These are phyloP conservation scores for Coenonympha arcania DNA, from an alignment of 2,888 invertebrate species.

Conservation along the genomic window DNA sequence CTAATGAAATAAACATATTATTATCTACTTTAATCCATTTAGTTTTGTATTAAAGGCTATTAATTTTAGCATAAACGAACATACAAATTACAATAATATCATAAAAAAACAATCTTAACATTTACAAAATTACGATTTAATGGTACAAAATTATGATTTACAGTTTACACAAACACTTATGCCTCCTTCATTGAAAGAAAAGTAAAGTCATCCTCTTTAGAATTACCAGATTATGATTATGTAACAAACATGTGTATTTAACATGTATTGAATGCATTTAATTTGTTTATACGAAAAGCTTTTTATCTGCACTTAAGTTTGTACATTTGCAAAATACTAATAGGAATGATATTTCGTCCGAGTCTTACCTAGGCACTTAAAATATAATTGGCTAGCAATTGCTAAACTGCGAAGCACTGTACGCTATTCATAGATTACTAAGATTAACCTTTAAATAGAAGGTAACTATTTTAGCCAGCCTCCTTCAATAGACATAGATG, in stretches of 20 bases:
- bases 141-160: neutral
- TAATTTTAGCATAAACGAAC: no score
- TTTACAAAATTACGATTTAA: neutral
- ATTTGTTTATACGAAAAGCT: neutral
- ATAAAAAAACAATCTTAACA: neutral
- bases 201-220: neutral
- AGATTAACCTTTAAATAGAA: slow-evolving; percentile 7
- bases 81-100: no score
- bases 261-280: neutral
- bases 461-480: no score
- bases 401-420: neutral
- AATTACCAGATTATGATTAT: neutral
- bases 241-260: neutral
- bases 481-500: no score
- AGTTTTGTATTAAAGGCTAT: no score
- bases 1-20: no score
- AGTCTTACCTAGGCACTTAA: neutral
- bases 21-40: no score
- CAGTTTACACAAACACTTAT: neutral
- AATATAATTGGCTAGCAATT: neutral
- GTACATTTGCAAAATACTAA: neutral
- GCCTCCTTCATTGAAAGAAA: neutral
- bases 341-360: neutral
- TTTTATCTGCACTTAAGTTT: neutral
- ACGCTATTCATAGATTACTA: neutral